Evolutionary conservation across 2,113 vertebrate species (phyloP), one percentile per base, ranked within the genome.

Genomic region (Amblyopsis rosae): DNA sequence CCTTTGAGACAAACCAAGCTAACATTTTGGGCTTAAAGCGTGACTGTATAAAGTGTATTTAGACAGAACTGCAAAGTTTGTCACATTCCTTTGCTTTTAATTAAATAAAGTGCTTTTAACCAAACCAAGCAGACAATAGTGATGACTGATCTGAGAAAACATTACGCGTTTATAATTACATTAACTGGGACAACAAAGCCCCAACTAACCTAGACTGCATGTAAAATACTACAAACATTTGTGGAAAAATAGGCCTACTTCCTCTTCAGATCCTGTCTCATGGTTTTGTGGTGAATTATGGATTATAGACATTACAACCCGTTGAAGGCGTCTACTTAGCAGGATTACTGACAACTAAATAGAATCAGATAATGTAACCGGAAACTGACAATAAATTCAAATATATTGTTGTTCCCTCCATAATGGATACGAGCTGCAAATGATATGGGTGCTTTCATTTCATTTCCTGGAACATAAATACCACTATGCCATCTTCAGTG

Each of bases 31-130:
- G 55, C 69, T 79, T 80, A 65, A 72, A 3, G 59, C 56, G 69
- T 68, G 79, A 79, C 75, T 73, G 77, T 83, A 26, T 69, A 79
- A 76, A 65, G 35, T 16, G 69, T 67, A 62, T 17, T 12, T 9
- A 67, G 54, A 72, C 66, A 65, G 70, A 74, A 74, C 59, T 69
- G 16, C 33, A 73, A 15, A 61, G 59, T 70, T 64, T 59, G 68
- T 83, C 66, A 26, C 41, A 57, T 62, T 82, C 54, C 58, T 73
- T 48, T 67, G 16, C 50, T 10, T 45, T 51, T 46, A 66, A 73
- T 51, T 46, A 66, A 73, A 85, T 70, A 33, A 63, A 26, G 50
- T 54, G 11, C n/a, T 33, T 51, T 4, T 32, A 12, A 75, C 58
- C 74, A 50, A 63, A 62, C 55, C 71, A 70, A 70, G 68, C 47